These are phyloP conservation scores for Harpegnathos saltator DNA, from an alignment of 1,140 invertebrate species.

Conservation along the genomic window DNA sequence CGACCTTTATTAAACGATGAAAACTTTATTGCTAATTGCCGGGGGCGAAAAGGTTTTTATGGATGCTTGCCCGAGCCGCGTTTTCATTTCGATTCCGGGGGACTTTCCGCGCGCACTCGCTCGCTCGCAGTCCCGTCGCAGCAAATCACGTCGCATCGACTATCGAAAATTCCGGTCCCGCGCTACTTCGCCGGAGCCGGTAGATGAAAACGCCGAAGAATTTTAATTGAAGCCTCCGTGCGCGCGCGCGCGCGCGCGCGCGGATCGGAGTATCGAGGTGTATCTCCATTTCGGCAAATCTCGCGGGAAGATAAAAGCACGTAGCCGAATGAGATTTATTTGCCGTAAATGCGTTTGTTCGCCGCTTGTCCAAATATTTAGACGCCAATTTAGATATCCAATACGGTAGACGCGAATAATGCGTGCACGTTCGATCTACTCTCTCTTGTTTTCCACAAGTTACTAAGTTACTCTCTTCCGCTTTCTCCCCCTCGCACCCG, in stretches of 20 bases:
- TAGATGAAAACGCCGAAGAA: slow-evolving; percentile 67
- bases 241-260: neutral
- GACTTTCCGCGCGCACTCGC: slow-evolving; percentile 55
- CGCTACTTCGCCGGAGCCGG: slow-evolving; percentile 32
- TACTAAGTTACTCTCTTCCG: too few species aligned
- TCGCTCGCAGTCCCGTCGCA: too few species aligned
- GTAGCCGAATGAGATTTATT: neutral
- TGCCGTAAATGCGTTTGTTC: neutral
- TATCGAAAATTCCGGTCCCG: slow-evolving; percentile 18
- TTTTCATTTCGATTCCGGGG: slow-evolving; percentile 81
- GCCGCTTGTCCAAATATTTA: neutral
- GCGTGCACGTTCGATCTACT: neutral
- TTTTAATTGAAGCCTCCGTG: slow-evolving; percentile 53
- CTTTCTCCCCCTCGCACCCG: too few species aligned
- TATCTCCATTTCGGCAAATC: slow-evolving; percentile 44
- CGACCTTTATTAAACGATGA: slow-evolving; percentile 84
- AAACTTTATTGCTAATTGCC: slow-evolving; percentile 85
- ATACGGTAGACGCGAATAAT: neutral
- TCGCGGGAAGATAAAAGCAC: slow-evolving; percentile 1
- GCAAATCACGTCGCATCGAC: slow-evolving; percentile 51
- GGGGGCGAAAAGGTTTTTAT: slow-evolving; percentile 82
- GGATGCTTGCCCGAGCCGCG: slow-evolving; percentile 77
- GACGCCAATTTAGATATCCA: neutral
- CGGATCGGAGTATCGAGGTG: neutral
- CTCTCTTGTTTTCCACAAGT: neutral